A percentile compares a stretch with the other conserved stretches of the same genome.
Evolutionary conservation across 2,888 invertebrate species (phyloP).

Genomic region (Clunio marinus): DNA sequence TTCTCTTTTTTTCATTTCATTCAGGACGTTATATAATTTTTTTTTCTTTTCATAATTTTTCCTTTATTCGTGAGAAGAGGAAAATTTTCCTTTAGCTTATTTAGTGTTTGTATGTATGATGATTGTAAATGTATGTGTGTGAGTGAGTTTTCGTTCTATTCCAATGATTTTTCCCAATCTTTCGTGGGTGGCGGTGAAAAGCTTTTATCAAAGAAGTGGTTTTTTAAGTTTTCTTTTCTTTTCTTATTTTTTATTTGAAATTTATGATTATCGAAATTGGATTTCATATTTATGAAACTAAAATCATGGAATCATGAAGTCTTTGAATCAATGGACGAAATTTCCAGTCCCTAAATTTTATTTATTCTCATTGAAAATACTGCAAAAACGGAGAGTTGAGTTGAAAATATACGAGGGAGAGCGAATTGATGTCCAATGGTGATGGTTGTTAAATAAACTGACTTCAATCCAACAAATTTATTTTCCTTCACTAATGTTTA

Average conservation of each 20-base stretch:
- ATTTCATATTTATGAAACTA: too few species aligned
- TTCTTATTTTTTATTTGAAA: background rate
- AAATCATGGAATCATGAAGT: too few species aligned
- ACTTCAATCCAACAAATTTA: background rate
- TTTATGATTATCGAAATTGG: too few species aligned
- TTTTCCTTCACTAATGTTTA: background rate
- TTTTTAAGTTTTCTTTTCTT: too few species aligned
- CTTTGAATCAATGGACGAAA: too few species aligned
- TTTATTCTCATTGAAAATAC: too few species aligned
- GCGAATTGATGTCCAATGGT: background rate
- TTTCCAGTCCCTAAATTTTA: too few species aligned
- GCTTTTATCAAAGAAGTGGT: too few species aligned
- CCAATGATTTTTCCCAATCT: background rate
- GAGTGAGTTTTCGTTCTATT: background rate
- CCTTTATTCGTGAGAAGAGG: background rate
- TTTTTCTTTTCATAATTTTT: too few species aligned
- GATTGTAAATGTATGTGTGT: background rate
- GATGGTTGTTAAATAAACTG: background rate
- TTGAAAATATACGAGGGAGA: constrained; percentile 1
- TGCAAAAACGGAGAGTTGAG: too few species aligned
- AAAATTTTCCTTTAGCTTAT: background rate
- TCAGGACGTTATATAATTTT: constrained; percentile 23
- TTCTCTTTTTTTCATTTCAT: constrained; percentile 8
- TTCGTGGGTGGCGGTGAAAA: background rate
- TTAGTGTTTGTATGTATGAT: background rate